Base-by-base conservation (phyloP, 2,797 vertebrate genomes). In the Somateria mollissima region DNA sequence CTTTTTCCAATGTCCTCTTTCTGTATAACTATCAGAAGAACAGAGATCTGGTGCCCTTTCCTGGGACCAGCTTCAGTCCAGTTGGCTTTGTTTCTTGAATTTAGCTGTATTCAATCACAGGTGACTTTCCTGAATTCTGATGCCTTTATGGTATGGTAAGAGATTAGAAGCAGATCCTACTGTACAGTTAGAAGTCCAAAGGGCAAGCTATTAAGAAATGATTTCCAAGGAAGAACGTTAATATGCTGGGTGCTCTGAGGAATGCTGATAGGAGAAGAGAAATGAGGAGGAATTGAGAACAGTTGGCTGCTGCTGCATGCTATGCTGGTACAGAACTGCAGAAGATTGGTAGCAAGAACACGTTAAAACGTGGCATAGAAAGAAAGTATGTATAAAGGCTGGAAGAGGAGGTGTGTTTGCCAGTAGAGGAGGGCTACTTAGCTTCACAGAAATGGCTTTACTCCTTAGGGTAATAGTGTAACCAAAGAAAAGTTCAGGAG, bases 251-350 rank as follows among this genome's bases (percentile, higher is more conserved):
- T 89, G 36, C 34, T 69, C 69, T 84, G 65, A 85, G 57, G 66
- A 84, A 22, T 45, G 15, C 49, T 65, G 45, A 43, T 41, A 56
- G 8, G 41, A 79, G 56, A 9, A 36, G 51, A 32, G 34, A 87
- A 89, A 88, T 9, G 16, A 71, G 25, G 3, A 13, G 67, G 28
- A 67, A 73, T 20, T 41, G 28, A 53, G 25, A 76, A 25, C 17
- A 53, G 8, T 2, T 81, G 76, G 51, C 79, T 79, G 30, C 64
- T 77, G 61, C 2, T 74, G 24, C 64, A 41, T 72, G 62, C 6
- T 9, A 0, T n/a, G 8, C 1, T 69, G 49, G n/a, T 49, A 13
- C 24, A 66, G 64, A 82, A 13, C 51, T 18, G 43, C 4, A 43
- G 53, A 39, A 69, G 18, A 66, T 84, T 65, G 67, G 17, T 77